phyloP scores from a whole-genome alignment of 1,140 invertebrate genomes.

The Pogonomyrmex californicus region DNA sequence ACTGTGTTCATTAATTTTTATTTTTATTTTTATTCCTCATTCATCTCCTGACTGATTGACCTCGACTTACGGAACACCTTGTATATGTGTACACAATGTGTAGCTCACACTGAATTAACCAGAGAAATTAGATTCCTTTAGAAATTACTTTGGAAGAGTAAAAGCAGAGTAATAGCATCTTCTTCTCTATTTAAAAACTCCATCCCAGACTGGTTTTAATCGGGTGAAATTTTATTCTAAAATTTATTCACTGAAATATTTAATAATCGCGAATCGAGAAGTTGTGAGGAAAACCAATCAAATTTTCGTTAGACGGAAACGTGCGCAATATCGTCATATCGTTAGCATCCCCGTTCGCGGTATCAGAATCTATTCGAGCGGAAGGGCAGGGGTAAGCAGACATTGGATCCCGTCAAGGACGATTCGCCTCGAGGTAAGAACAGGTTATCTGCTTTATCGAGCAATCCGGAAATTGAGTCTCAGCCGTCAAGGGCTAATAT shows the following conservation, averaged over 20 bases:
- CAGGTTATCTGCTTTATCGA: conserved; percentile 64
- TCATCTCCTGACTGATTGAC: too few species aligned
- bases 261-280: background rate
- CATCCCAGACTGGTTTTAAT: background rate
- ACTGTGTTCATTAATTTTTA: too few species aligned
- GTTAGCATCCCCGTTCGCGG: conserved; percentile 21
- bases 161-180: background rate
- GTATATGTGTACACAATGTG: background rate
- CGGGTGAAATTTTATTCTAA: background rate
- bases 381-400: conserved; percentile 33
- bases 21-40: too few species aligned
- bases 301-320: conserved; percentile 22
- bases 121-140: background rate
- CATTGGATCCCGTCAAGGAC: conserved; percentile 46
- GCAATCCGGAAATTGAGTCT: conserved; percentile 65
- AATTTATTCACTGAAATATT: background rate
- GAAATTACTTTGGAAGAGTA: background rate
- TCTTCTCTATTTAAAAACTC: background rate
- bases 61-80: too few species aligned
- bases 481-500: conserved; percentile 62
- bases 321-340: conserved; percentile 23
- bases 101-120: conserved; percentile 4
- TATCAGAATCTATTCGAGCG: conserved; percentile 42
- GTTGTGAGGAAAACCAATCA: background rate
- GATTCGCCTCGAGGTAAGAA: conserved; percentile 57